Conservation (phyloP, 2,113 vertebrate species). For the Cottus gobio region DNA sequence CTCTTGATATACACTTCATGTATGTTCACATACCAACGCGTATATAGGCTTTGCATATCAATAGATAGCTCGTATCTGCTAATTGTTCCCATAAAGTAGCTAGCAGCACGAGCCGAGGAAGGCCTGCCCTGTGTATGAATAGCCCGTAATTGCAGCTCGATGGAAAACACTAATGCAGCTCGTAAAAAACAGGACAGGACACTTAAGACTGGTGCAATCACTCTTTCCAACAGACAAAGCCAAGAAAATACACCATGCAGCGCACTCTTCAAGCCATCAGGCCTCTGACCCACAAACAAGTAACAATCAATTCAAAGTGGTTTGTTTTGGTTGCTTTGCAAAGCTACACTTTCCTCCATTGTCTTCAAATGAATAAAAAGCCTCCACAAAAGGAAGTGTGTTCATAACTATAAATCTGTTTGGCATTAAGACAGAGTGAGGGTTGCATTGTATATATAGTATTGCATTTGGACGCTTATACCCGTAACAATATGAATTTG, state of each 20-base stretch:
- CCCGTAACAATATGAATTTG: conserved; percentile 25
- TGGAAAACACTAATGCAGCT: conserved; percentile 81
- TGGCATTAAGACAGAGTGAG: conserved; percentile 14
- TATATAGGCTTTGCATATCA: conserved; percentile 70
- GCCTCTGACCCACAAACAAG: conserved; percentile 69
- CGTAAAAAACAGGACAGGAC: conserved; percentile 71
- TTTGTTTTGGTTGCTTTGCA: conserved; percentile 48
- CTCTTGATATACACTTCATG: conserved; percentile 39
- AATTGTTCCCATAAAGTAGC: conserved; percentile 49
- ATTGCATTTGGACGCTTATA: conserved; percentile 31
- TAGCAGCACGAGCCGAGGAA: conserved; percentile 48
- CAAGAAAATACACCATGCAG: conserved; percentile 62
- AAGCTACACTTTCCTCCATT: conserved; percentile 22
- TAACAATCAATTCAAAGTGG: conserved; percentile 52
- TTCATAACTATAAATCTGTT: conserved; percentile 32
- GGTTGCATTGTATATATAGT: conserved; percentile 31
- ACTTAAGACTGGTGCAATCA: conserved; percentile 77
- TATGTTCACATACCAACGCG: conserved; percentile 66
- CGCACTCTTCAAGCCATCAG: conserved; percentile 56
- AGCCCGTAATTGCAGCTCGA: conserved; percentile 76
- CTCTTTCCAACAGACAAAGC: conserved; percentile 75
- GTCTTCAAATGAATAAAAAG: conserved; percentile 27
- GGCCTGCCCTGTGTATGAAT: conserved; percentile 70
- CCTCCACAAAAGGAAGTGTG: conserved; percentile 22
- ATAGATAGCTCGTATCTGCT: conserved; percentile 47